A percentile compares a stretch with the other conserved stretches of the same genome.
These are phyloP conservation scores for Channallabes apus DNA, from an alignment of 2,797 vertebrate species.

Conservation along the genomic window DNA sequence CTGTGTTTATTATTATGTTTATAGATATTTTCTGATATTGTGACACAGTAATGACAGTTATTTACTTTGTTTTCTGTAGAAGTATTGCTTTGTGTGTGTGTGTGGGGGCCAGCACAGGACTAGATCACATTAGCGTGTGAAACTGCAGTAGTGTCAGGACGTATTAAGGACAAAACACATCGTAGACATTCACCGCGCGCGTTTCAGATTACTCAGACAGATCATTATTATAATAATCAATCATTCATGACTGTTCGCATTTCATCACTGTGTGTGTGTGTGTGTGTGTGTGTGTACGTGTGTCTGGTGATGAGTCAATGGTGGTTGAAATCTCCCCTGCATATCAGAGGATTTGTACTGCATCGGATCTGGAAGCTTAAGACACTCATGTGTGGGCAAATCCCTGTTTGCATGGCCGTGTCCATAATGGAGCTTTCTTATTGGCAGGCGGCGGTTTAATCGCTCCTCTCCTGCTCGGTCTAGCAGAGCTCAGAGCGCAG, in stretches of 20 bases:
- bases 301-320: constrained; percentile 71
- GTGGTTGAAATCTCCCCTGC: constrained; percentile 59
- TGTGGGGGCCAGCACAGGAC: neutral
- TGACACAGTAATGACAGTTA: too few species aligned
- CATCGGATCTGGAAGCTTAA: constrained; percentile 44
- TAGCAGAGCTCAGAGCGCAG: constrained; percentile 44
- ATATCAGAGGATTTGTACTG: constrained; percentile 17
- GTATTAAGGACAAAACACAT: neutral
- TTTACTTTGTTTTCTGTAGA: too few species aligned
- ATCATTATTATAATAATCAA: constrained; percentile 4
- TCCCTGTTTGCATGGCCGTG: constrained; percentile 59
- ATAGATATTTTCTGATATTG: too few species aligned
- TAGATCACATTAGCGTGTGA: neutral
- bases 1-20: neutral
- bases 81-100: too few species aligned
- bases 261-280: constrained; percentile 3
- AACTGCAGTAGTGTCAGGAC: neutral
- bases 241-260: neutral
- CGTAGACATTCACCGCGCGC: neutral
- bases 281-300: neutral
- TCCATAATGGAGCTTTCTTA: constrained; percentile 63
- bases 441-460: constrained; percentile 60
- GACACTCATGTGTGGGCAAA: constrained; percentile 58
- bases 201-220: neutral
- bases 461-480: constrained; percentile 32